Evolutionary conservation across 92 coral and sea anemone species (phyloP).

Genomic region (Parazoanthus atlanticus): DNA sequence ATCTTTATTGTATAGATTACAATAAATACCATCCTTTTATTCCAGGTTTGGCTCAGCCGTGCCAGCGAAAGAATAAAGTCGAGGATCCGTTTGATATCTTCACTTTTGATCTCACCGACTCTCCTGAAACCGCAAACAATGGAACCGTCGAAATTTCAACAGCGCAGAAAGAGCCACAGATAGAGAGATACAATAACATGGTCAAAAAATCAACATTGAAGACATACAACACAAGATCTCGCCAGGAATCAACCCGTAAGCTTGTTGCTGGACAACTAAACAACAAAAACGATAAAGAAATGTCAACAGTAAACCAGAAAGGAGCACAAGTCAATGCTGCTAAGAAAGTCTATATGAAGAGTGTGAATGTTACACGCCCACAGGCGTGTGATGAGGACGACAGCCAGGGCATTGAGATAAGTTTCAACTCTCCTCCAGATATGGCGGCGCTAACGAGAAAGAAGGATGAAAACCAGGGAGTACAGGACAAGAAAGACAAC

Average conservation of each 20-base stretch:
- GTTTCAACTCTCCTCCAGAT: not conserved
- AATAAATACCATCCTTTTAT: not conserved
- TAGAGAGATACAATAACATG: slow-evolving; percentile 16
- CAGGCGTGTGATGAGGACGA: slow-evolving; percentile 24
- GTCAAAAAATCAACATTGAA: slow-evolving; percentile 15
- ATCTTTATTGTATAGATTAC: not conserved
- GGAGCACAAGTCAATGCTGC: not conserved
- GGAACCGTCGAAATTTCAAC: slow-evolving; percentile 9
- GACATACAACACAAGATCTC: slow-evolving; percentile 16
- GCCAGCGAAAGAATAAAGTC: slow-evolving; percentile 5
- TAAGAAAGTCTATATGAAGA: not conserved
- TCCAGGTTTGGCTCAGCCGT: not conserved
- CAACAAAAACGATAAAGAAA: not conserved
- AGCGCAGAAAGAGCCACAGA: not conserved
- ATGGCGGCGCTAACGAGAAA: not conserved
- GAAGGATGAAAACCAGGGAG: not conserved
- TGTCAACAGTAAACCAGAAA: not conserved
- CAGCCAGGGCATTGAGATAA: slow-evolving; percentile 9
- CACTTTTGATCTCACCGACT: slow-evolving; percentile 68
- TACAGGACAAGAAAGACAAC: not conserved
- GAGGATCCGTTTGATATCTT: slow-evolving; percentile 80
- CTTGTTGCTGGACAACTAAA: not conserved
- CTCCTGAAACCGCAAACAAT: slow-evolving; percentile 47
- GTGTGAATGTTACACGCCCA: not conserved
- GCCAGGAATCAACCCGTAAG: slow-evolving; percentile 3